Evolutionary conservation across 23 tunicate genomes (phyloP).

Genomic region (Corella eumyota): DNA sequence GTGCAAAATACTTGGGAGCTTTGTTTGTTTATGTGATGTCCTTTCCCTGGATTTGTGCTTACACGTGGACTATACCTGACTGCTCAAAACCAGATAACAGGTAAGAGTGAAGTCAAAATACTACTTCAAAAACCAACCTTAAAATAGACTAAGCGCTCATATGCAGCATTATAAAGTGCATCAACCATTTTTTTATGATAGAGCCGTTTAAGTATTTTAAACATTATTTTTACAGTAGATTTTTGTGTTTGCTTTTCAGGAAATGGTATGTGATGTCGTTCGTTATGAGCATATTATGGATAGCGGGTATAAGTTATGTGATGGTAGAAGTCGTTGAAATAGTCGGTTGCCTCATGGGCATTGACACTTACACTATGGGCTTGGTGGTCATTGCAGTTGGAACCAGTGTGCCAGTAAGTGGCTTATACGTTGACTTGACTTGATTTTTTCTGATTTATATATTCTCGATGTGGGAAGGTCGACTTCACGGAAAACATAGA

Average conservation of each 20-base stretch:
- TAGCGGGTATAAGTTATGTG: slow-evolving; percentile 53
- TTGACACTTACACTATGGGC: slow-evolving; percentile 89
- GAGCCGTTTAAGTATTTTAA: neutral
- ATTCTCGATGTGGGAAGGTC: too few species aligned
- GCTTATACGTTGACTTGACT: too few species aligned
- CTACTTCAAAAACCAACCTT: neutral
- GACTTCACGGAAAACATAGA: too few species aligned
- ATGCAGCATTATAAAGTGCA: neutral
- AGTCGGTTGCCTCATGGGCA: slow-evolving; percentile 60
- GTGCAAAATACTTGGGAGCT: slow-evolving; percentile 31
- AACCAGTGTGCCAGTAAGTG: slow-evolving; percentile 85
- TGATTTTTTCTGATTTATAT: too few species aligned
- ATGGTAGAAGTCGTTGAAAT: slow-evolving; percentile 75
- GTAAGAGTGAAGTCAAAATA: too few species aligned
- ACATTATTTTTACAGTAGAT: neutral
- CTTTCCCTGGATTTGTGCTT: slow-evolving; percentile 73
- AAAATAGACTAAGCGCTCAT: neutral
- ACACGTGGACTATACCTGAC: slow-evolving; percentile 78
- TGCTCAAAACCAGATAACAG: slow-evolving; percentile 53
- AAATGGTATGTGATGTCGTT: slow-evolving; percentile 75
- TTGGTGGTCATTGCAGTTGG: slow-evolving; percentile 83
- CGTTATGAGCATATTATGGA: slow-evolving; percentile 68
- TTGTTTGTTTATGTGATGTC: slow-evolving; percentile 56
- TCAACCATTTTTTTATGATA: neutral
- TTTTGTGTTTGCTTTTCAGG: slow-evolving; percentile 17